Conservation (phyloP, 2,797 vertebrate genomes). For the Pangasius macronema region DNA sequence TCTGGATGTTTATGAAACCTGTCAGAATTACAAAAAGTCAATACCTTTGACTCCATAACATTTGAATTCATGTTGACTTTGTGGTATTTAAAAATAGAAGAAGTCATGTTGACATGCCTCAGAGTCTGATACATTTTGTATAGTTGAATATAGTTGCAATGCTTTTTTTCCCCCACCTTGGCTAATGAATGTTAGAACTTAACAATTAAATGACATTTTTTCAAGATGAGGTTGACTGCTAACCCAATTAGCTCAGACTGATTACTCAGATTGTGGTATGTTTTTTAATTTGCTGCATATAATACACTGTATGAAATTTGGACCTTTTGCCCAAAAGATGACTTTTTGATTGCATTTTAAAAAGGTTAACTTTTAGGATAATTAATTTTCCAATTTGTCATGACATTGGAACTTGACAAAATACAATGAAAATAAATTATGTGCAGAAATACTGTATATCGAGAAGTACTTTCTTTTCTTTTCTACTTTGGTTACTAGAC, state of each 20-base stretch:
- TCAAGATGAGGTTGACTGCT: not conserved
- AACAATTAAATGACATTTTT: not conserved
- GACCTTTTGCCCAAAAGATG: not conserved
- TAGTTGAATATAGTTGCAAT: not conserved
- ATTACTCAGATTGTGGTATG: not conserved
- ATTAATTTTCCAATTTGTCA: constrained; percentile 2
- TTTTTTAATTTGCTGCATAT: not conserved
- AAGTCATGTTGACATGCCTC: not conserved
- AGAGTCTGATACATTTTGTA: not conserved
- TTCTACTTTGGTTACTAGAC: not conserved
- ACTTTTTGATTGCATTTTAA: not conserved
- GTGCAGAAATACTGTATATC: not conserved
- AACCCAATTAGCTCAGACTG: not conserved
- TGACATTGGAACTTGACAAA: not conserved
- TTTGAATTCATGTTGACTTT: constrained; percentile 12
- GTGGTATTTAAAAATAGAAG: not conserved
- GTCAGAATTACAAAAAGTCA: constrained; percentile 13
- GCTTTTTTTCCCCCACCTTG: not conserved
- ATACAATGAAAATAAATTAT: not conserved
- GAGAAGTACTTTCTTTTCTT: not conserved
- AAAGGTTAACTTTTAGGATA: not conserved
- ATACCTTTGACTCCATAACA: not conserved
- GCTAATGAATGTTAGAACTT: not conserved
- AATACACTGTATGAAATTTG: not conserved
- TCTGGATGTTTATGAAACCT: constrained; percentile 14